Evolutionary conservation across 2,888 invertebrate species (phyloP).

Genomic region (Colostygia pectinataria): DNA sequence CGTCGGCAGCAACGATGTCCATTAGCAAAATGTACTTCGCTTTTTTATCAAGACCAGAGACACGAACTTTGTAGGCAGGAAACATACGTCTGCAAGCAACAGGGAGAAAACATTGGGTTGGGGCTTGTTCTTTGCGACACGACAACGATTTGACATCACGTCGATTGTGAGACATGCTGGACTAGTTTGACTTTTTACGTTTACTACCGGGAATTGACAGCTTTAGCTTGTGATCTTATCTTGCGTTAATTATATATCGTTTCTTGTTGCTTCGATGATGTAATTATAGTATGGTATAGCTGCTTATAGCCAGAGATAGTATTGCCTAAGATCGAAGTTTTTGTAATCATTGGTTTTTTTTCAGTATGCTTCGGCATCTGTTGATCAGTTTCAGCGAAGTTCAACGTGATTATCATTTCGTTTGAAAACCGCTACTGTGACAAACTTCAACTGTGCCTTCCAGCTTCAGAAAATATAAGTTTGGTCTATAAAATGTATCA

Average conservation of each 20-base stretch:
- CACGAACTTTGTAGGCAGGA: conserved; percentile 98
- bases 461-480: too few species aligned
- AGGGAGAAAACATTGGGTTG: conserved; percentile 80
- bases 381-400: too few species aligned
- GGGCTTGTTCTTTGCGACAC: conserved; percentile 76
- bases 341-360: too few species aligned
- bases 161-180: conserved; percentile 76
- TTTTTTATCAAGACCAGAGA: conserved; percentile 97
- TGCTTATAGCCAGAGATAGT: conserved; percentile 5
- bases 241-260: conserved; percentile 57
- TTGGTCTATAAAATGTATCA: too few species aligned
- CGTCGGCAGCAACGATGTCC: conserved; percentile 98
- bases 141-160: conserved; percentile 79
- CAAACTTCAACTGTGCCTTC: too few species aligned
- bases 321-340: too few species aligned
- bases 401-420: too few species aligned
- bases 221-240: conserved; percentile 77
- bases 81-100: conserved; percentile 96
- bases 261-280: conserved; percentile 1
- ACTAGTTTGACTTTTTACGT: conserved; percentile 72
- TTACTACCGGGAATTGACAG: conserved; percentile 55
- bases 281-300: not conserved
- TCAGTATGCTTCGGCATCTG: too few species aligned
- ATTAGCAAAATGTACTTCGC: conserved; percentile 98
- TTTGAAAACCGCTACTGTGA: too few species aligned